Percentiles rank a stretch among this genome's conserved stretches.
phyloP scores from a whole-genome alignment of 1,140 invertebrate species.

The Hyles vespertilio region DNA sequence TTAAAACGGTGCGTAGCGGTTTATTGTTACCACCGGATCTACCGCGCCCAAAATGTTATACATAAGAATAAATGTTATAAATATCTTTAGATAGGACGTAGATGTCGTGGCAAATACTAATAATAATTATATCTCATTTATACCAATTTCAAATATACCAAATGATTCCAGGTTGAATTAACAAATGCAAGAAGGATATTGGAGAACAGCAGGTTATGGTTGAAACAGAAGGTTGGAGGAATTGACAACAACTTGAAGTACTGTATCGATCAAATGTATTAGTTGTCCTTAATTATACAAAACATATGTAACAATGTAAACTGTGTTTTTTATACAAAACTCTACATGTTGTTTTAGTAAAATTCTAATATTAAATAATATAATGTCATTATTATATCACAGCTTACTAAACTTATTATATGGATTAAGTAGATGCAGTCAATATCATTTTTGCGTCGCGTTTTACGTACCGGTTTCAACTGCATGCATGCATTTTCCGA shows the following conservation, averaged over 20 bases:
- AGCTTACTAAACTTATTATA: slow-evolving; percentile 30
- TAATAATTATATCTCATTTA: no score
- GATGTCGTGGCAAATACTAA: no score
- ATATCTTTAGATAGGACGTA: no score
- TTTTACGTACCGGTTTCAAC: no score
- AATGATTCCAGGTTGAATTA: no score
- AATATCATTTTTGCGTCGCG: no score
- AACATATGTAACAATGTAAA: slow-evolving; percentile 19
- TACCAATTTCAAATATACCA: no score
- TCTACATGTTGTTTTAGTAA: slow-evolving; percentile 8
- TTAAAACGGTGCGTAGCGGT: no score
- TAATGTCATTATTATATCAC: slow-evolving; percentile 59
- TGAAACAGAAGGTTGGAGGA: slow-evolving; percentile 38
- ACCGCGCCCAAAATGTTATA: no score
- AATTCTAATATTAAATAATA: slow-evolving; percentile 17
- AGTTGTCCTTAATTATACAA: slow-evolving; percentile 22
- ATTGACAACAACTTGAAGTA: slow-evolving; percentile 50
- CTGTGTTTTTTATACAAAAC: slow-evolving; percentile 18
- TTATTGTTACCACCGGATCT: no score
- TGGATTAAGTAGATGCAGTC: slow-evolving; percentile 32
- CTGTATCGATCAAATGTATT: slow-evolving; percentile 60
- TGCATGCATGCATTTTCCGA: no score
- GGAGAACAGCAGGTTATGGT: slow-evolving; percentile 49
- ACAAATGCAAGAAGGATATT: slow-evolving; percentile 34
- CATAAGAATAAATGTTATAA: no score